phyloP scores from a whole-genome alignment of 2,113 vertebrate genomes.

The Electrona antarctica region DNA sequence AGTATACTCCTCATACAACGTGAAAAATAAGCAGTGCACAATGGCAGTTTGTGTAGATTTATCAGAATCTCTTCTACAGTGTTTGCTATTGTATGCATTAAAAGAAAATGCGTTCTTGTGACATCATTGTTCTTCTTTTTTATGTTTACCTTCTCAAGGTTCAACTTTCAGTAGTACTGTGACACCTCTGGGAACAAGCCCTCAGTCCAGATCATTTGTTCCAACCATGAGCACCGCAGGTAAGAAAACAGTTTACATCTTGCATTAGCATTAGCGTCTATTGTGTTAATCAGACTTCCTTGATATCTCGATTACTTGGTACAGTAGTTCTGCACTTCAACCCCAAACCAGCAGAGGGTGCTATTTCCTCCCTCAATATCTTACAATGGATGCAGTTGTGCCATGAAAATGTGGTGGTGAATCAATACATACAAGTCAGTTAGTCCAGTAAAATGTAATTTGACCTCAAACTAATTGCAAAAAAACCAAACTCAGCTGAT shows the following conservation, averaged over 20 bases:
- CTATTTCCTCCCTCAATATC: conserved; percentile 34
- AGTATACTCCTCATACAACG: not conserved
- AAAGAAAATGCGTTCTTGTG: too few species aligned
- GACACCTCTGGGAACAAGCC: conserved; percentile 47
- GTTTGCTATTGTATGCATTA: too few species aligned
- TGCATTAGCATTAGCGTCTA: too few species aligned
- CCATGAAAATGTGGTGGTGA: conserved; percentile 1
- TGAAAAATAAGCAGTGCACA: too few species aligned
- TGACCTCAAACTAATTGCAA: too few species aligned
- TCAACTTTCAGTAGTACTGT: conserved; percentile 45
- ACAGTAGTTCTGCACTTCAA: not conserved
- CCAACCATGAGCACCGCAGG: conserved; percentile 21
- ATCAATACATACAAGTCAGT: not conserved
- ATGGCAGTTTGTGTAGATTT: too few species aligned
- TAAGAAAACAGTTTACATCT: conserved; percentile 15
- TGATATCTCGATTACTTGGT: too few species aligned
- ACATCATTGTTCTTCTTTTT: not conserved
- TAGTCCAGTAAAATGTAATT: not conserved
- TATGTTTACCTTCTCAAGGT: conserved; percentile 41
- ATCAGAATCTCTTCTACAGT: too few species aligned
- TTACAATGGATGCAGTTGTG: not conserved
- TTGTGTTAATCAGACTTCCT: too few species aligned
- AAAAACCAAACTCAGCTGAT: too few species aligned
- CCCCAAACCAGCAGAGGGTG: conserved; percentile 54
- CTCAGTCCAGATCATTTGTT: not conserved